Percentiles rank a stretch among this genome's conserved stretches.
phyloP scores from a whole-genome alignment of 2,888 invertebrate genomes.

The Ferdinandea cuprea region DNA sequence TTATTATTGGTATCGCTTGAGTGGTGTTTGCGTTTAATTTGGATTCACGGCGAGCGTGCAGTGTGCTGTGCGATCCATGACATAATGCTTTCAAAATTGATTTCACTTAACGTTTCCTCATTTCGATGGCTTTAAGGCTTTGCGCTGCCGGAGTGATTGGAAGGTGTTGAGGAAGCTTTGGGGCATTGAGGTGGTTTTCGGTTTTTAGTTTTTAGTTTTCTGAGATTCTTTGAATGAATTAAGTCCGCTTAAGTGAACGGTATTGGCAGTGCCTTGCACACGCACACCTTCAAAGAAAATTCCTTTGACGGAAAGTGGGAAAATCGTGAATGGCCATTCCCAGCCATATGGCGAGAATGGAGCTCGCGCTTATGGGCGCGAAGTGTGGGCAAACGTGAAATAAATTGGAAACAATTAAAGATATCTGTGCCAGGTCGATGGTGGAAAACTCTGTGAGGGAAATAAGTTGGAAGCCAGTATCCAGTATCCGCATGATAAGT shows the following conservation, averaged over 20 bases:
- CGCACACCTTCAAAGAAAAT: neutral
- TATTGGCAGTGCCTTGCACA: conserved; percentile 9
- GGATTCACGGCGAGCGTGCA: conserved; percentile 25
- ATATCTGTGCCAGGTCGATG: conserved; percentile 43
- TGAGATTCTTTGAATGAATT: conserved; percentile 8
- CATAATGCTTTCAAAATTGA: conserved; percentile 59
- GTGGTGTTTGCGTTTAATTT: conserved; percentile 67
- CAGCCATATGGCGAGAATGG: conserved; percentile 13
- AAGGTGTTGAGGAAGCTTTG: conserved; percentile 12
- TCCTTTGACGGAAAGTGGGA: conserved; percentile 33
- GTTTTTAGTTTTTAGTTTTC: neutral
- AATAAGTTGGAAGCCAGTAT: too few relatives aligned
- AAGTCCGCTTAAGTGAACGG: conserved; percentile 6
- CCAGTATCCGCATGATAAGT: too few relatives aligned
- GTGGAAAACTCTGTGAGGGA: too few relatives aligned
- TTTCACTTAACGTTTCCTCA: conserved; percentile 55
- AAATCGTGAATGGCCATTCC: conserved; percentile 35
- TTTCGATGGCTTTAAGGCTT: conserved; percentile 2
- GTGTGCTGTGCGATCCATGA: conserved; percentile 50
- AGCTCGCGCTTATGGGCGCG: conserved; percentile 20
- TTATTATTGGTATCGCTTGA: conserved; percentile 48
- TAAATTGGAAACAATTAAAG: conserved; percentile 57
- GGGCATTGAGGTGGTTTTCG: neutral
- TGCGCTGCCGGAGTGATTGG: conserved; percentile 1
- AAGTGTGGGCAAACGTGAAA: conserved; percentile 16